Evolutionary conservation across 2,113 vertebrate genomes (phyloP), one percentile per base, ranked within the genome.

Genomic region (Neotragus pygmaeus): DNA sequence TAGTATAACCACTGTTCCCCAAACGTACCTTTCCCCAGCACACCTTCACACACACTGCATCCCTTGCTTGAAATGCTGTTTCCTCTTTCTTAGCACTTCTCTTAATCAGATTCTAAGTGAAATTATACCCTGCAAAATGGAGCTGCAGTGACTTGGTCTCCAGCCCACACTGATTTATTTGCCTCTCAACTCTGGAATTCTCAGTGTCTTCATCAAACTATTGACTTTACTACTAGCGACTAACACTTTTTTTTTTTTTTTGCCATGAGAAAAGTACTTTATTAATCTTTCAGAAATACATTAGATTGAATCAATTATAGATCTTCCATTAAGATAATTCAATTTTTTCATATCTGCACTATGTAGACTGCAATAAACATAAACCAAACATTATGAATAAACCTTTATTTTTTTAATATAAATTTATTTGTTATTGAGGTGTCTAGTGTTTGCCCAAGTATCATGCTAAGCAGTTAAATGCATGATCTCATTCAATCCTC

Each of bases 281-380:
- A 97, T 96, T 97, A 98, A 92, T 97, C 94, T 97, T 98, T 97
- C 58, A 77, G 97, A 98, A 98, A 98, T 95, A 82, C 84, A 96
- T 97, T 97, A 98, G 90, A 97, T 96, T 97, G 96, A 97, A 95
- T 98, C 97, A 97, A 97, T 98, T 98, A 97, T 90, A 96, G 85
- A 53, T 85, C 88, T 94, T 94, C 78, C 95, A 94, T 98, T 98
- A 98, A 98, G 97, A 96, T 98, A 97, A 98, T 98, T 97, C 95
- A 28, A 45, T 57, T 73, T 97, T 93, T 86, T 86, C 70, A 92
- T 96, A 88, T 94, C 92, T 96, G 45, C 10, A 57, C n/a, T 91
- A 64, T 49, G 16, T 91, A 81, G 49, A 88, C 39, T 73, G 57
- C 21, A 96, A 91, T 95, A 94, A 97, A 92, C 90, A 93, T 23